Base-by-base conservation (phyloP, 2,888 invertebrate species). In the Lissonota sp. region DNA sequence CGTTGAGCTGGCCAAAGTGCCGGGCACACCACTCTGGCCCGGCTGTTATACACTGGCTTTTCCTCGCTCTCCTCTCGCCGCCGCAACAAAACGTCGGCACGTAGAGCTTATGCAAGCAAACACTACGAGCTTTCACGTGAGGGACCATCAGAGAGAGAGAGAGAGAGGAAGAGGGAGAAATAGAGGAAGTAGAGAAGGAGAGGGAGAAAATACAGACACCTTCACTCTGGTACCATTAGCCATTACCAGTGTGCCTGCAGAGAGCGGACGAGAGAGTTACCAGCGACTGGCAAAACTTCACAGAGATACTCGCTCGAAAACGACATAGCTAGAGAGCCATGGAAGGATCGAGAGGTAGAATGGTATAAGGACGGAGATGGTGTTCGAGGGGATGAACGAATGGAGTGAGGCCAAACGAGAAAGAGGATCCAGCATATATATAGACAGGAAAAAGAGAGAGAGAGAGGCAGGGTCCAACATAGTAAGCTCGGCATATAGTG, bases 61-160 rank as follows among this genome's bases (percentile, higher is more conserved):
- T 42, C 53, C 63, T 8, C 60, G 75, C 53, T 77, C 26, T 70
- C 58, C 69, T 70, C 63, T 53, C 67, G 67, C 69, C 67, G 67
- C 69, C 39, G 58, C 72, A 72, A 63, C 72, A 76, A 76, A 80
- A 71, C 76, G 66, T 76, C 67, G 67, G 72, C 63, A 76, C 69
- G 67, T 72, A 72, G 67, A 72, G 72, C 67, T 72, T 72, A 57
- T 44, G 69, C 72, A 55, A 72, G 57, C 75, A 66, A 79, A 84
- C 64, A 69, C 37, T 60, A 51, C 66, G 62, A 69, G 77, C 67
- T 83, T 70, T 64, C 39, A 46, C 16, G 57, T 37, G 77, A 77
- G 51, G 8, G 40, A 8, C 37, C 10, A 40, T 44, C 40, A 51
- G 57, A 58, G 16, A 49, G 26, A 51, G 5, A 77, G 37, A 2